phyloP scores from a whole-genome alignment of 2,888 invertebrate species.

The Hirtodrosophila duncani region DNA sequence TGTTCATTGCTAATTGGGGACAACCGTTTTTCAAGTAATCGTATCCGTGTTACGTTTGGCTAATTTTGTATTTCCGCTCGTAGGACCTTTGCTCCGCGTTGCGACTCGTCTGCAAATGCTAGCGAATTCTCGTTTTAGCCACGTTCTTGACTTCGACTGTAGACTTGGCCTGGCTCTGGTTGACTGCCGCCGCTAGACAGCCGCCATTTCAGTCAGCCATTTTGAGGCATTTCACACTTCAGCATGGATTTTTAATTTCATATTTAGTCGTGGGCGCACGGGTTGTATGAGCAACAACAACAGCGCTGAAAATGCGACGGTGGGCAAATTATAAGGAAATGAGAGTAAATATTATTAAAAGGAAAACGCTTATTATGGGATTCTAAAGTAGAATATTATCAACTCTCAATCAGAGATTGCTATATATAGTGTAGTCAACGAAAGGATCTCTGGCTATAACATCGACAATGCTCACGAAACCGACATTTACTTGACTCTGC shows the following conservation, averaged over 20 bases:
- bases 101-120: constrained; percentile 55
- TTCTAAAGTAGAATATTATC: too few species aligned
- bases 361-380: not conserved
- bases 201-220: constrained; percentile 36
- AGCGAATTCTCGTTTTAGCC: constrained; percentile 24
- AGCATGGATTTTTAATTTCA: constrained; percentile 71
- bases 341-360: not conserved
- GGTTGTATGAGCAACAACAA: constrained; percentile 33
- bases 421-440: too few species aligned
- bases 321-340: constrained; percentile 23
- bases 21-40: not conserved
- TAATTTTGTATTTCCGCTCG: constrained; percentile 61
- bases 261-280: constrained; percentile 53
- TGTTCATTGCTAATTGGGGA: constrained; percentile 62
- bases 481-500: too few species aligned
- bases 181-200: constrained; percentile 41
- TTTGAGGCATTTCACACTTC: constrained; percentile 63
- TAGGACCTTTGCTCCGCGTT: constrained; percentile 52
- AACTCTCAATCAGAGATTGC: too few species aligned
- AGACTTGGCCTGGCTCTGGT: constrained; percentile 18
- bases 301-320: constrained; percentile 12
- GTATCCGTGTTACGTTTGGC: constrained; percentile 19
- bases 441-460: too few species aligned
- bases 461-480: too few species aligned
- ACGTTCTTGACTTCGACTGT: constrained; percentile 18